Base-by-base conservation (phyloP, 30 jellyfish, hydroid and myxozoan genomes). In the Aurelia sp. region DNA sequence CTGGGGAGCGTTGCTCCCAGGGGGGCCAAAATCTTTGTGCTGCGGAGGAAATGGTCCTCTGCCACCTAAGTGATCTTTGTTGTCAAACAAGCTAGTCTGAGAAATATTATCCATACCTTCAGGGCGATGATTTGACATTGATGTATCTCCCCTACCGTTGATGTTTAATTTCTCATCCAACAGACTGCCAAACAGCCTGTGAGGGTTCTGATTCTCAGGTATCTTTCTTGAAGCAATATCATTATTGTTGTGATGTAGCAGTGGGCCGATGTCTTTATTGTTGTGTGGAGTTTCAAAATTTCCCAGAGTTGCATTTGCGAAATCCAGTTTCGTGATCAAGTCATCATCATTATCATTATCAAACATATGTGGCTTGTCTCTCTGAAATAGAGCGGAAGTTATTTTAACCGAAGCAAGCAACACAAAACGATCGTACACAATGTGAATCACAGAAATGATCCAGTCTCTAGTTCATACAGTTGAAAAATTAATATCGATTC, bases 11-110 rank as follows among this genome's bases (percentile, higher is more conserved):
- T 52, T 51, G 13, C 57, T 44, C 12, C 60, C 44, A 3, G 73
- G 21, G 15, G 86, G 62, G 35, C 86, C 63, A 33, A 76, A 57
- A 21, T 76, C 86, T n/a, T 63, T 76, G 15, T 60, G 64, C 51
- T 57, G 18, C 48, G 73, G 77, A 13, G 55, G 55, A 2, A 44
- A 44, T 6, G 55, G 77, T 10, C 53, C 35, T 10, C 47, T n/a
- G 47, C 76, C 63, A 19, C 74, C 74, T 21, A 64, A 17, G 7
- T 37, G 40, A 37, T 64, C 74, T 44, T 21, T 18, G 19, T 64
- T 52, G n/a, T 37, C 74, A 64, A 21, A 10, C 19, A 13, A 13
- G 74, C 47, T 35, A 30, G 65, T n/a, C 30, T 40, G 47, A 61
- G 76, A 40, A 35, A 19, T 60, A 62, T 12, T 44, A 18, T 74